Base-by-base conservation (phyloP, 2,797 vertebrate species). In the Furcifer pardalis region DNA sequence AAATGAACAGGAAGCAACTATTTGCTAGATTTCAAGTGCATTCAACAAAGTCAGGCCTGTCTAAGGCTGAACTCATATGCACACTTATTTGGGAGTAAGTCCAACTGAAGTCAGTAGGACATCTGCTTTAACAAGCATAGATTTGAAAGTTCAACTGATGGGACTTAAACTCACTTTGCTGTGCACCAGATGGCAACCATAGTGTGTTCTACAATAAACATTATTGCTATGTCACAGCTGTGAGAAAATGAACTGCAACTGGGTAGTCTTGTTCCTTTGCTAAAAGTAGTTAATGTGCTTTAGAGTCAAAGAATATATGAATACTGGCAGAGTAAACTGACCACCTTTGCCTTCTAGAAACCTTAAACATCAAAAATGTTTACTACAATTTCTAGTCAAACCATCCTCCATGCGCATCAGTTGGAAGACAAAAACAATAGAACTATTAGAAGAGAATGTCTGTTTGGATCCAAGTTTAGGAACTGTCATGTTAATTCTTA, bases 281-380 rank as follows among this genome's bases (percentile, higher is more conserved):
- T 30, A 84, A 12, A 15, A 76, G 27, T 13, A 86, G 52, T 0
- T 80, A 84, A 85, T 78, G 78, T 27, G 81, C 66, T 37, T 42
- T 77, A 77, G 68, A 44, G 86, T 86, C 10, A 72, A 5, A 13
- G 27, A 13, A 81, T 62, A 82, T 83, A 84, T 88, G 71, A 15
- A 49, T 5, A 9, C n/a, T 86, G 81, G 46, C 78, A 88, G 82
- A 84, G 42, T 79, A 44, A 84, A 42, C 81, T 25, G 19, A 83
- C 40, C 59, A n/a, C 63, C 68, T 59, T 42, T 80, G 62, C 0
- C 8, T 68, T 74, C 84, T n/a, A 59, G 49, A 87, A 32, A 81
- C 44, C 25, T 2, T 60, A 89, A 77, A 89, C 12, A 35, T 35
- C 56, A 49, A 62, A 65, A 63, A 72, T n/a, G 21, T 80, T 32